Conservation (phyloP, 1,140 invertebrate genomes). For the Euwallacea similis region DNA sequence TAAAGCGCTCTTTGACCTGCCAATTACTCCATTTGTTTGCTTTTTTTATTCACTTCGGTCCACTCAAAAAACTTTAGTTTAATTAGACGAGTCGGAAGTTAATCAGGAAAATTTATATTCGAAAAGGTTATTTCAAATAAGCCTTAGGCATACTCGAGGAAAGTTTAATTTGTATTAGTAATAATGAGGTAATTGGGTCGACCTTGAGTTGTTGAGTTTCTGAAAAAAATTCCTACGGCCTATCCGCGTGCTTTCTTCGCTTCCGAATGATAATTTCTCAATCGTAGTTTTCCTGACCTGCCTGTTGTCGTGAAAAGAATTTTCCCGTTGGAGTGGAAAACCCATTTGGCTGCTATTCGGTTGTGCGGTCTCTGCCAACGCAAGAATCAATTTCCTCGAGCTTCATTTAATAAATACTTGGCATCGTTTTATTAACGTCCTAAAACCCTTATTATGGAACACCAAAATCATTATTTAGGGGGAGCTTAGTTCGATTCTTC, state of each 20-base stretch:
- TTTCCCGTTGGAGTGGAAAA: not conserved
- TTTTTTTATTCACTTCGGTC: not conserved
- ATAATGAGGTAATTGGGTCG: not conserved
- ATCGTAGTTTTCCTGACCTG: slow-evolving; percentile 5
- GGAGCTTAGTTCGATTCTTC: not conserved
- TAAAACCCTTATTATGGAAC: not conserved
- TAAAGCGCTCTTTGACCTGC: not conserved
- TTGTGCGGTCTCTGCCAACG: slow-evolving; percentile 14
- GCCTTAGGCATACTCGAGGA: too few relatives aligned
- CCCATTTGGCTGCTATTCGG: slow-evolving; percentile 1
- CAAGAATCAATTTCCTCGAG: slow-evolving; percentile 13
- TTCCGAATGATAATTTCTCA: slow-evolving; percentile 8
- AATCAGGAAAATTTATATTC: not conserved
- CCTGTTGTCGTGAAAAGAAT: slow-evolving; percentile 13
- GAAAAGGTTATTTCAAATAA: not conserved
- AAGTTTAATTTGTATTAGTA: too few relatives aligned
- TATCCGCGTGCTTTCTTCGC: not conserved
- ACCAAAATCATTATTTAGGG: slow-evolving; percentile 2
- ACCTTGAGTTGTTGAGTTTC: not conserved
- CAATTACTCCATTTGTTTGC: not conserved
- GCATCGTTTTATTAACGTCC: slow-evolving; percentile 10
- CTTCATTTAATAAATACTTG: slow-evolving; percentile 14
- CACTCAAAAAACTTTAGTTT: not conserved
- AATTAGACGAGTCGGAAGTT: slow-evolving; percentile 1
- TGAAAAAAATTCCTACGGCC: too few relatives aligned